Percentiles rank a stretch among this genome's conserved stretches.
Conservation (phyloP, 2,797 vertebrate species). For the Muscicapa comitata region DNA sequence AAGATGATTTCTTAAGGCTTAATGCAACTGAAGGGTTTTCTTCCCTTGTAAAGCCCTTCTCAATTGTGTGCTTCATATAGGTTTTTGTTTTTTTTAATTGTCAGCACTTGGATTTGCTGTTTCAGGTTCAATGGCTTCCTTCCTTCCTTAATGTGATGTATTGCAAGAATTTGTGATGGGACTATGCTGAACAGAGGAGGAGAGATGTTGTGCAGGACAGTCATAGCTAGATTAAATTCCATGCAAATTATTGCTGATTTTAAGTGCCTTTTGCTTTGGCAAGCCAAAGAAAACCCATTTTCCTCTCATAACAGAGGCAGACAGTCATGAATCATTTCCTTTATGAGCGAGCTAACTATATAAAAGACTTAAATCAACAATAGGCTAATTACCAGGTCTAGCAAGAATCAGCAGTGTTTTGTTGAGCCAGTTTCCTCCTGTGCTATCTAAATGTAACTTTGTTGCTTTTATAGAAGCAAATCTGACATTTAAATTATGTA, state of each 20-base stretch:
- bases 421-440: neutral
- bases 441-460: neutral
- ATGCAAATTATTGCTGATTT: conserved; percentile 15
- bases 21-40: neutral
- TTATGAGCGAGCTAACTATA: conserved; percentile 7
- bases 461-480: neutral
- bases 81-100: neutral
- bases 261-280: neutral
- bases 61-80: neutral
- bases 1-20: neutral
- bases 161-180: neutral
- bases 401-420: neutral
- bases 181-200: neutral
- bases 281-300: conserved; percentile 32
- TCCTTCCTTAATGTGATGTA: neutral
- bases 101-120: neutral
- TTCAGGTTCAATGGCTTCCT: neutral
- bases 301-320: neutral
- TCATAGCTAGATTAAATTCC: neutral
- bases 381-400: neutral
- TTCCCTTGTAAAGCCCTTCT: neutral
- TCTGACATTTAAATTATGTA: neutral
- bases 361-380: conserved; percentile 7
- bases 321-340: conserved; percentile 23
- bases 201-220: neutral